Conservation (phyloP, 2,797 vertebrate genomes). For the Galaxias olidus region DNA sequence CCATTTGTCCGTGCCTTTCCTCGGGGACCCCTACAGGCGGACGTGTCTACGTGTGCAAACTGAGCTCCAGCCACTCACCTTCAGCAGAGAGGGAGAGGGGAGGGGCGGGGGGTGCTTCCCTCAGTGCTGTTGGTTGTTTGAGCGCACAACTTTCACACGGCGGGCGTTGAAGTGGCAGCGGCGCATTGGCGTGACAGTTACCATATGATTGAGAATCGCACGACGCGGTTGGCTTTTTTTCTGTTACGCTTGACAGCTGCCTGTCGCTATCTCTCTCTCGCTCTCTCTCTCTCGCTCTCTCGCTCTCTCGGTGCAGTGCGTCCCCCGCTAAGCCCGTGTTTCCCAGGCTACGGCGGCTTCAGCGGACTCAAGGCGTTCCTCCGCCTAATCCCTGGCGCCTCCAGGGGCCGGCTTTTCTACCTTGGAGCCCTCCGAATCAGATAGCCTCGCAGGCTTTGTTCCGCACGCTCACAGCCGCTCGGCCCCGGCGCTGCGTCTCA, state of each 20-base stretch:
- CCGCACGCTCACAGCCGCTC: slow-evolving; percentile 6
- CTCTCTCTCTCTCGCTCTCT: not conserved
- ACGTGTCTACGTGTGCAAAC: not conserved
- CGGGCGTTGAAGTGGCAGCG: too few species aligned
- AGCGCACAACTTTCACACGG: too few species aligned
- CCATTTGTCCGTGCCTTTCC: too few species aligned
- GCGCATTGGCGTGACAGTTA: too few species aligned
- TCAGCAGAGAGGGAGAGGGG: too few species aligned
- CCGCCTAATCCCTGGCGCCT: slow-evolving; percentile 50
- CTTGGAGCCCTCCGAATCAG: slow-evolving; percentile 38
- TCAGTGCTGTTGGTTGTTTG: too few species aligned
- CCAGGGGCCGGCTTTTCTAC: slow-evolving; percentile 41
- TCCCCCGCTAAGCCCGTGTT: slow-evolving; percentile 46
- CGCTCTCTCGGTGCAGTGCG: slow-evolving; percentile 22
- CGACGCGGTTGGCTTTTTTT: too few species aligned
- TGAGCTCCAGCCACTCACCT: not conserved
- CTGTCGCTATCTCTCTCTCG: not conserved
- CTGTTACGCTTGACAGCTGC: not conserved
- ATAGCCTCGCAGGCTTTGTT: slow-evolving; percentile 28
- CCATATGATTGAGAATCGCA: too few species aligned
- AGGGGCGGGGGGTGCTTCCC: too few species aligned
- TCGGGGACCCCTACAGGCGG: not conserved
- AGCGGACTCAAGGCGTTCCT: slow-evolving; percentile 40
- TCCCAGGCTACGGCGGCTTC: slow-evolving; percentile 33
- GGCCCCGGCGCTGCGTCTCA: too few species aligned